phyloP scores from a whole-genome alignment of 2,797 vertebrate species.

The Pangasius macronema region DNA sequence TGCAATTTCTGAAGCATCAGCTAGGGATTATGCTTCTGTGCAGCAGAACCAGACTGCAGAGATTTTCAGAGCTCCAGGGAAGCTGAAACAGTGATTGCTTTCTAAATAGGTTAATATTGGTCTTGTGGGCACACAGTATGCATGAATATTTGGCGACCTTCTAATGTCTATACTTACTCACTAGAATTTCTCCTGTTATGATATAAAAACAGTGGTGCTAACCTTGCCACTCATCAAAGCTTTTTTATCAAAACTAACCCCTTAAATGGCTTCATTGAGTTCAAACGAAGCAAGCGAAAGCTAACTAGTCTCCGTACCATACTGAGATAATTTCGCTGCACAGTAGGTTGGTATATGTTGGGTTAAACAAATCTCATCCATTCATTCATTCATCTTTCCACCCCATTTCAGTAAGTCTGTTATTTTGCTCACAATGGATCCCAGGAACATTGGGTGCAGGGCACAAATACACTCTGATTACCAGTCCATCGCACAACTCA shows the following conservation, averaged over 20 bases:
- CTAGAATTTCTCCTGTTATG: neutral
- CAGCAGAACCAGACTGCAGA: conserved; percentile 19
- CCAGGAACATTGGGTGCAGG: neutral
- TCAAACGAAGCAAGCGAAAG: neutral
- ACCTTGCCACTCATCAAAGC: neutral
- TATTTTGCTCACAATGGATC: neutral
- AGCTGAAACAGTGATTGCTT: conserved; percentile 23
- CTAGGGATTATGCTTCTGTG: conserved; percentile 45
- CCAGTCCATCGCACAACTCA: neutral
- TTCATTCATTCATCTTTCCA: neutral
- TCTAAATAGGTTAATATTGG: conserved; percentile 27
- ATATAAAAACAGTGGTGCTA: neutral
- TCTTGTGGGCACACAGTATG: conserved; percentile 24
- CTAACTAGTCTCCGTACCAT: neutral
- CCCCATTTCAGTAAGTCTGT: neutral
- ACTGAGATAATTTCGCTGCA: neutral
- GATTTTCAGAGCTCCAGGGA: conserved; percentile 23
- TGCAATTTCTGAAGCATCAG: conserved; percentile 60
- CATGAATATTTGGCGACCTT: conserved; percentile 7
- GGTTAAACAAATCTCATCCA: neutral
- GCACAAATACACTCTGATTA: neutral
- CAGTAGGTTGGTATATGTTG: neutral
- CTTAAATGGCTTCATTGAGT: neutral
- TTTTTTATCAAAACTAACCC: neutral
- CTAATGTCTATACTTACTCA: neutral